phyloP scores from a whole-genome alignment of 2,113 vertebrate species.

The Neoarius graeffei region DNA sequence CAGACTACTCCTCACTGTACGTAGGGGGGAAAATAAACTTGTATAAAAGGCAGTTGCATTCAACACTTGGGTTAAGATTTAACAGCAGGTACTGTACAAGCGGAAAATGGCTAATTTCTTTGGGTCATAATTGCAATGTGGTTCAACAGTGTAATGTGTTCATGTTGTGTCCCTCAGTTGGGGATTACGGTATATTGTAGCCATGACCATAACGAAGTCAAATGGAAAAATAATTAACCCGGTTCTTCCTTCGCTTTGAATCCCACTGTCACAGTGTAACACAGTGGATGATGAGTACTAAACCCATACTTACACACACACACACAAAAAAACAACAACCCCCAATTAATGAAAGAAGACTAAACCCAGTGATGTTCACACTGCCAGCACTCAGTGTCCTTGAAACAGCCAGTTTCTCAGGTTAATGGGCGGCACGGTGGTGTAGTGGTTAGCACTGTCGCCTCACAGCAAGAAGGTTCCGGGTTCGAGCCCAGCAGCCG shows the following conservation, averaged over 20 bases:
- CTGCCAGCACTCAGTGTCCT: not conserved
- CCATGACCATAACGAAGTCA: not conserved
- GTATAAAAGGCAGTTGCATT: too few relatives aligned
- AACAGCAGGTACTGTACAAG: too few relatives aligned
- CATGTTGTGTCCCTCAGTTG: not conserved
- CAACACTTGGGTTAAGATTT: too few relatives aligned
- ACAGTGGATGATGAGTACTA: not conserved
- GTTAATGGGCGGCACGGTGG: too few relatives aligned
- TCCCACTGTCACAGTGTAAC: not conserved
- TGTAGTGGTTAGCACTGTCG: too few relatives aligned
- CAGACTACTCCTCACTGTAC: too few relatives aligned
- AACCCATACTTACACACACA: not conserved
- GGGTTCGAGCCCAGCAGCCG: too few relatives aligned
- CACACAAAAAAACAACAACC: not conserved
- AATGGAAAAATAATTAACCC: too few relatives aligned
- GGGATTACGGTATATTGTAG: not conserved
- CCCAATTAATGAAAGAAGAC: not conserved
- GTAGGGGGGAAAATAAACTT: too few relatives aligned
- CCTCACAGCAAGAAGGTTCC: too few relatives aligned
- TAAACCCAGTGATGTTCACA: not conserved
- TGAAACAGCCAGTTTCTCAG: not conserved
- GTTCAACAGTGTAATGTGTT: not conserved
- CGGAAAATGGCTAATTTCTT: too few relatives aligned
- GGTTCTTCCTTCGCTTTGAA: not conserved
- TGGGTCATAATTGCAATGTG: not conserved